phyloP scores from a whole-genome alignment of 1,140 invertebrate species.

The Hycleus cichorii region DNA sequence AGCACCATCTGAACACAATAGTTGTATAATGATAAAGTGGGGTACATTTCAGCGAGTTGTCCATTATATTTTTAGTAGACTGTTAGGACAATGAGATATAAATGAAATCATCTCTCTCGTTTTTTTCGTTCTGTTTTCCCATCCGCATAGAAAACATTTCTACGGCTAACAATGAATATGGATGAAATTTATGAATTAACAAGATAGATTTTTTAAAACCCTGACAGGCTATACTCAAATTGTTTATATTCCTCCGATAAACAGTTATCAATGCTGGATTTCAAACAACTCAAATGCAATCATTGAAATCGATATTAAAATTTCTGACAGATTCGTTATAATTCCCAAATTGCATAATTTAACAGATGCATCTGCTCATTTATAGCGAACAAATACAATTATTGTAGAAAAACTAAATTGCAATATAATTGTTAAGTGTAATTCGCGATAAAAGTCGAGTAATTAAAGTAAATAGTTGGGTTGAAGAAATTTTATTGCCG shows the following conservation, averaged over 20 bases:
- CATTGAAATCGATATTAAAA: too few relatives aligned
- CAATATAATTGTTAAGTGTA: too few relatives aligned
- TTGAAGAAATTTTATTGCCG: slow-evolving; percentile 12
- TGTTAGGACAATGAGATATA: slow-evolving; percentile 29
- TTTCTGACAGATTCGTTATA: too few relatives aligned
- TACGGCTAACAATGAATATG: slow-evolving; percentile 3
- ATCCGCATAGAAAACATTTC: too few relatives aligned
- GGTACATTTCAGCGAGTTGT: slow-evolving; percentile 22
- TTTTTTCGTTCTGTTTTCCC: neutral
- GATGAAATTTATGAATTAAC: slow-evolving; percentile 6
- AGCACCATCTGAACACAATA: slow-evolving; percentile 27
- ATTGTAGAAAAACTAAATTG: too few relatives aligned
- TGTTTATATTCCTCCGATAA: neutral
- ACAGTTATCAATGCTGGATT: neutral
- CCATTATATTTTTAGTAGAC: slow-evolving; percentile 31
- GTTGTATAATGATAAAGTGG: slow-evolving; percentile 28
- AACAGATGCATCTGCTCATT: too few relatives aligned
- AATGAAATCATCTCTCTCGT: slow-evolving; percentile 16
- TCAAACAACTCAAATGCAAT: too few relatives aligned
- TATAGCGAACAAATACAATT: too few relatives aligned
- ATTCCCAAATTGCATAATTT: too few relatives aligned
- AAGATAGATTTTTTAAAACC: slow-evolving; percentile 8
- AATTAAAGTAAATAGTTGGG: neutral
- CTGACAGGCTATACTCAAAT: neutral
- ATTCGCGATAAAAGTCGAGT: too few relatives aligned